Base-by-base conservation (phyloP, 1,140 invertebrate species). In the Drosophila parabipectinata region DNA sequence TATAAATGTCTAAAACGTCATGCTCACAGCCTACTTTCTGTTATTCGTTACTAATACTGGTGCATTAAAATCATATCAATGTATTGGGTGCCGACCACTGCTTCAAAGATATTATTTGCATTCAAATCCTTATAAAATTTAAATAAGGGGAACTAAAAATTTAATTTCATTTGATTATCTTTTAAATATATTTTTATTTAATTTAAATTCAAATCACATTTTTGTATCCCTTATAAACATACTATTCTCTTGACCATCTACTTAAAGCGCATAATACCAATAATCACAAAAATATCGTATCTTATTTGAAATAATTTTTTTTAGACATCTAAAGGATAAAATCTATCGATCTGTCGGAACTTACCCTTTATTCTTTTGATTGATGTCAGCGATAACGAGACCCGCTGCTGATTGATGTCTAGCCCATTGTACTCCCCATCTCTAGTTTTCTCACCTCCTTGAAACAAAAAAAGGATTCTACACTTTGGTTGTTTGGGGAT, bases 401-500 rank as follows among this genome's bases (percentile, higher is more conserved):
- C 44, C 18, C 18, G 5, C 18, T 21, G 1, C 63, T 63, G 61
- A 55, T 55, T 55, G 66, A 67, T 55, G 39, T 37, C 45, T 67
- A 67, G 44, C 59, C 59, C 59, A 32, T 64, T 61, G 32, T 37
- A 51, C 34, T 7, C 18, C 34, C 48, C 14, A 15, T 0, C 54
- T 1, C 8, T 7, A 4, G 5, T 4, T 34, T 15, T 61, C 15
- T 32, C 4, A 44, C 14, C 14, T 44, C 15, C 15, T 44, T 15
- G 41, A 8, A 5, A 14, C 15, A 44, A n/a, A 39, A 39, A 44
- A 44, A 44, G 39, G 39, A 63, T 73, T 57, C 56, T 30, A 39
- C 34, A 34, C 58, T 44, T 73, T 62, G 34, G 45, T 14, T 63
- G 50, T 37, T 37, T 34, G 28, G 12, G 34, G 50, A 63, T 73